Base-by-base conservation (phyloP, 2,113 vertebrate genomes). In the Meleagris gallopavo region DNA sequence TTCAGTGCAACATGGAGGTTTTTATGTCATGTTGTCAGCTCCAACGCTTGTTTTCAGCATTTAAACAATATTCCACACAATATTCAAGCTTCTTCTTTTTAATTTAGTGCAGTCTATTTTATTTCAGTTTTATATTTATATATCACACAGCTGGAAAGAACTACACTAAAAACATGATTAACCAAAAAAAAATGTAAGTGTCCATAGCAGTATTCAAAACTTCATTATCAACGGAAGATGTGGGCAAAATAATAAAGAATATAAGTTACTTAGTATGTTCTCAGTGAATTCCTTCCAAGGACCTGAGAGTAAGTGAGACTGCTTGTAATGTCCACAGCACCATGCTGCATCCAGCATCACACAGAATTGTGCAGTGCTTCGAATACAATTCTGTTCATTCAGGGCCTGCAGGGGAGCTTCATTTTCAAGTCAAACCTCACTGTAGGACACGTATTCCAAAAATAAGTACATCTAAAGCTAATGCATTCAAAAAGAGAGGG, bases 351-450 rank as follows among this genome's bases (percentile, higher is more conserved):
- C 2, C 3, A 38, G 2, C 7, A 11, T 14, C 8, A 2, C 0
- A 0, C 11, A 50, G 86, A 10, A 87, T 83, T 92, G 64, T 66
- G 21, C 17, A 7, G 48, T 48, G 21, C 18, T 70, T 22, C 14
- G 10, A 43, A 82, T 71, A 54, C 41, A 87, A 50, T 14, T 34
- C 11, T 5, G 0, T 22, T 74, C 81, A 66, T 58, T 32, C 36
- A 58, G 21, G 17, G 48, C 50, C 41, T 83, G 24, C 30, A 85
- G 8, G 2, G 27, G 11, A 90, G 52, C 2, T 13, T 74, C 9
- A 76, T 85, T 91, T 94, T 86, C 22, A 81, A 70, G 50, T 43
- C 41, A 86, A 50, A 86, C 40, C 67, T 83, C 45, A 76, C 64
- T 0, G 0, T 25, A 92, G 81, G 50, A 70, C 36, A 73, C 3